These are phyloP conservation scores for Pteropus alecto DNA, from an alignment of 2,113 vertebrate species.

Conservation along the genomic window DNA sequence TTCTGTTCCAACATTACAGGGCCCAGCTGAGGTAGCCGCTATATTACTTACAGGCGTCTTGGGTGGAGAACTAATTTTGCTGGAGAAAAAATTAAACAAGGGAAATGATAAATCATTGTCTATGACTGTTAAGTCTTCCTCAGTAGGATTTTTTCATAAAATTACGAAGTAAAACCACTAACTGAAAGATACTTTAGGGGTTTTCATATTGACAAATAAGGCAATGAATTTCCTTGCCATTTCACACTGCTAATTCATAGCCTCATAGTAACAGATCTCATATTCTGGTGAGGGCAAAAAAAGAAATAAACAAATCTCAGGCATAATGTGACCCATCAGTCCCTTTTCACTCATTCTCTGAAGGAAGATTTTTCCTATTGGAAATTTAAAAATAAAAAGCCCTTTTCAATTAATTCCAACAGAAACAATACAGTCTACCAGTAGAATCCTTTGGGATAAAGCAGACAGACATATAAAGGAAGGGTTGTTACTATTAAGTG, in stretches of 20 bases:
- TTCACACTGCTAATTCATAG: background rate
- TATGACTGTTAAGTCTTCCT: background rate
- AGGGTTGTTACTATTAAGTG: background rate
- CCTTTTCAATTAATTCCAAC: background rate
- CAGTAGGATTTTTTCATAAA: background rate
- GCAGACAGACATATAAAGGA: background rate
- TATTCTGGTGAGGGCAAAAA: background rate
- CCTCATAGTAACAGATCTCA: background rate
- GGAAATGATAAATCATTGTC: slow-evolving; percentile 41
- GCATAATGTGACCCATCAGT: background rate
- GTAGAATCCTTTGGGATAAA: slow-evolving; percentile 25
- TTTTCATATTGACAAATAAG: background rate
- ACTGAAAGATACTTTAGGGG: background rate
- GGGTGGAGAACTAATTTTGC: slow-evolving; percentile 90
- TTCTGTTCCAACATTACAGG: slow-evolving; percentile 84
- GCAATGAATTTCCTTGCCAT: background rate
- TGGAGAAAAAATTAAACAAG: slow-evolving; percentile 74
- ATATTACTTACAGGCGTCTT: slow-evolving; percentile 91
- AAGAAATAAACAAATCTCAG: slow-evolving; percentile 38
- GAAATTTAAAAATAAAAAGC: background rate
- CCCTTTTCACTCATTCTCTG: background rate
- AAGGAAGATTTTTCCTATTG: background rate
- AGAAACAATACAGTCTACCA: background rate
- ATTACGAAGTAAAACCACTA: slow-evolving; percentile 6
- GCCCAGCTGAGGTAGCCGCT: slow-evolving; percentile 86